phyloP scores from a whole-genome alignment of 1,140 invertebrate species.

The Stenopsyche tienmushanensis region DNA sequence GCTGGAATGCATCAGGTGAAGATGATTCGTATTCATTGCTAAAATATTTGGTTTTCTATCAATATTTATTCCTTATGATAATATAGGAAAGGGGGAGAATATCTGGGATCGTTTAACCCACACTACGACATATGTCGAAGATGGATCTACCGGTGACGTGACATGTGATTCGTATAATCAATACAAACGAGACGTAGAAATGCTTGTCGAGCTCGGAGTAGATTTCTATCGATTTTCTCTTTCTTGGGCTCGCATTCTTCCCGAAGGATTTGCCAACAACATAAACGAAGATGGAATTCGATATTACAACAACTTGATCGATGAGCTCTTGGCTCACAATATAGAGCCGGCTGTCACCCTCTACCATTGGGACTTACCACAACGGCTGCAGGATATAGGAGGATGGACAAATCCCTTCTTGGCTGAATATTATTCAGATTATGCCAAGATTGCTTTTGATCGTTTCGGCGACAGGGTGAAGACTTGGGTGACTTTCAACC shows the following conservation, averaged over 20 bases:
- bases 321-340: constrained; percentile 54
- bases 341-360: constrained; percentile 59
- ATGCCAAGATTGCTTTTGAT: constrained; percentile 49
- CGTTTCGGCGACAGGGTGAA: constrained; percentile 54
- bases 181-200: too few species aligned
- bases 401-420: constrained; percentile 50
- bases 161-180: constrained; percentile 51
- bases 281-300: constrained; percentile 57
- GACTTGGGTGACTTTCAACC: constrained; percentile 54
- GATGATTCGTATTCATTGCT: not conserved
- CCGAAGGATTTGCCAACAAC: constrained; percentile 53
- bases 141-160: constrained; percentile 54
- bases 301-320: constrained; percentile 63
- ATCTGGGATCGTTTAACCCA: constrained; percentile 60
- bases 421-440: constrained; percentile 53
- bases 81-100: constrained; percentile 55
- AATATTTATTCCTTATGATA: not conserved
- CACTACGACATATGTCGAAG: constrained; percentile 52
- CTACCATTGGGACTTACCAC: constrained; percentile 51
- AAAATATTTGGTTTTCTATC: constrained; percentile 14
- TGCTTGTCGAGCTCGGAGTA: too few species aligned
- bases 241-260: constrained; percentile 62
- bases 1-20: constrained; percentile 61
- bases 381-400: constrained; percentile 49
- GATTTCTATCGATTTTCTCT: too few species aligned